Percentiles rank a stretch among this genome's conserved stretches.
These are phyloP conservation scores for Xanthorhoe spadicearia DNA, from an alignment of 2,888 invertebrate genomes.

Conservation along the genomic window DNA sequence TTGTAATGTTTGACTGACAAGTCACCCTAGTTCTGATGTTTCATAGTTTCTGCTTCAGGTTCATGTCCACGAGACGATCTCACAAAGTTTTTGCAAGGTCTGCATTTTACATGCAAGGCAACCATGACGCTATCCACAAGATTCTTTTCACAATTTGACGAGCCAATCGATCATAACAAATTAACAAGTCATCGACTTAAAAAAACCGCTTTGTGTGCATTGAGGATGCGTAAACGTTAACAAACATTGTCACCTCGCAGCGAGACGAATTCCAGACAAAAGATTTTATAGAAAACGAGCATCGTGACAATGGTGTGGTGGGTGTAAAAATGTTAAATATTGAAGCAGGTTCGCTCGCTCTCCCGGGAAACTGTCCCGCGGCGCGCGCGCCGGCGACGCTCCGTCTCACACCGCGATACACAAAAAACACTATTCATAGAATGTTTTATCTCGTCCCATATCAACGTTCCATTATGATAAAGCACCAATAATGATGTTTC, in stretches of 20 bases:
- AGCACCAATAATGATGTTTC: conserved; percentile 84
- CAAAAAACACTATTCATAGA: conserved; percentile 73
- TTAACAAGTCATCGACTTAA: conserved; percentile 84
- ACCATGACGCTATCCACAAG: conserved; percentile 56
- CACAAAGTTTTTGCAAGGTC: background rate
- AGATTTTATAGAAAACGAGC: conserved; percentile 70
- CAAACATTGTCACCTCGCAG: conserved; percentile 82
- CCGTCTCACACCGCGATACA: conserved; percentile 76
- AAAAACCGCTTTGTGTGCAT: conserved; percentile 76
- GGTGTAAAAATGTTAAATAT: conserved; percentile 81
- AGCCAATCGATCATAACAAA: conserved; percentile 81
- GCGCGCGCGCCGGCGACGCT: conserved; percentile 77
- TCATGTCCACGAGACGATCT: background rate
- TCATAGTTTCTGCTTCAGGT: background rate
- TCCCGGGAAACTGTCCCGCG: conserved; percentile 82
- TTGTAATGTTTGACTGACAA: conserved; percentile 18
- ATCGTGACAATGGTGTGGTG: conserved; percentile 71
- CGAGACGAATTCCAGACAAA: conserved; percentile 77
- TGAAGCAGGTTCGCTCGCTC: conserved; percentile 71
- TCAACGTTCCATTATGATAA: conserved; percentile 78
- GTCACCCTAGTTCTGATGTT: background rate
- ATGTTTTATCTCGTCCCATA: conserved; percentile 75
- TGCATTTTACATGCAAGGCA: conserved; percentile 23
- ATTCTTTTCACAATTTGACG: conserved; percentile 56
- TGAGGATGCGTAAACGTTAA: conserved; percentile 75